Conservation (phyloP, 2,797 vertebrate species). For the Nothura maculosa region DNA sequence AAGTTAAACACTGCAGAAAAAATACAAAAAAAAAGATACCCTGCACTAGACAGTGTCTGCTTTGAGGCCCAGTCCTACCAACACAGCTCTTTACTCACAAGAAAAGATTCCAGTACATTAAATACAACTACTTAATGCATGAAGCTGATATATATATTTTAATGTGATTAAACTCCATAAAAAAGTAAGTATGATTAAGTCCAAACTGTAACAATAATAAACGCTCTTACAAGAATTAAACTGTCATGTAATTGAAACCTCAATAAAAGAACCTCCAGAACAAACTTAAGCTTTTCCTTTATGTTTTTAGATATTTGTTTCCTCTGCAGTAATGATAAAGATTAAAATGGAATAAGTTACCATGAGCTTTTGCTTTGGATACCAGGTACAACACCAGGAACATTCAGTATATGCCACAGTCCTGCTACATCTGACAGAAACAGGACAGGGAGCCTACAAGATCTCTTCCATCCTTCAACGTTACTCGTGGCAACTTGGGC, state of each 20-base stretch:
- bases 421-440: constrained; percentile 8
- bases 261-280: not conserved
- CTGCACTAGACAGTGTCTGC: not conserved
- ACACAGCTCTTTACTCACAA: not conserved
- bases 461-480: not conserved
- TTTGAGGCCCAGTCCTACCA: not conserved
- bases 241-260: not conserved
- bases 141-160: not conserved
- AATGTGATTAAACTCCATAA: not conserved
- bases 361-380: not conserved
- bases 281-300: not conserved
- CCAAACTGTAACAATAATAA: not conserved
- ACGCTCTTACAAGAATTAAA: not conserved
- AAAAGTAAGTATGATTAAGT: not conserved
- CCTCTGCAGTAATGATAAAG: not conserved
- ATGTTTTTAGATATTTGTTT: not conserved
- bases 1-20: not conserved
- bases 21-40: not conserved
- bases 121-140: not conserved
- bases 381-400: not conserved
- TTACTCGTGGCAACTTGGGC: constrained; percentile 6
- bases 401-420: not conserved
- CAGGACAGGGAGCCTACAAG: not conserved
- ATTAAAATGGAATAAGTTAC: not conserved
- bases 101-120: not conserved